A percentile compares a stretch with the other conserved stretches of the same genome.
These are phyloP conservation scores for Clistopyga incitator DNA, from an alignment of 2,888 invertebrate genomes.

Conservation along the genomic window DNA sequence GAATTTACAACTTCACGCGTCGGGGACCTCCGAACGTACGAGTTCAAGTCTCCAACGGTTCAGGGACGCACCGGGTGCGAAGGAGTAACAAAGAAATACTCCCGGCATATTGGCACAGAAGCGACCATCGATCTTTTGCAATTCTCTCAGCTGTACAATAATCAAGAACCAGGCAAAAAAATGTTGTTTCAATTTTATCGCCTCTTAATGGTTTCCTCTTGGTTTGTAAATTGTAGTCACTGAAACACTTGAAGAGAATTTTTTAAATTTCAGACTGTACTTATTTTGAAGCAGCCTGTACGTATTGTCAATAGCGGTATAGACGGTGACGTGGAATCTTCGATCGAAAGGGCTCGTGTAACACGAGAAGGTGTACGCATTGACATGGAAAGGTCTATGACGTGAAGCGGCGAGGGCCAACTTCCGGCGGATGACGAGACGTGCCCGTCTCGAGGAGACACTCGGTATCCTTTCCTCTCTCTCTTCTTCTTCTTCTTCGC, in stretches of 20 bases:
- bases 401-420: conserved; percentile 63
- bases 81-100: conserved; percentile 13
- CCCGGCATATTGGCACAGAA: conserved; percentile 7
- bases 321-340: not conserved
- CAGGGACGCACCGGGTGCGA: conserved; percentile 36
- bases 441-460: conserved; percentile 60
- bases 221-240: no score
- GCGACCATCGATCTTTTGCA: not conserved
- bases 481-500: conserved; percentile 27
- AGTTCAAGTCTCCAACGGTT: conserved; percentile 7
- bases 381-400: conserved; percentile 64
- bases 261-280: not conserved
- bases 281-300: not conserved
- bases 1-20: conserved; percentile 63
- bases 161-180: no score
- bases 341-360: conserved; percentile 48
- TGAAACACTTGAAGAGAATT: no score
- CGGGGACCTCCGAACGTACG: conserved; percentile 19
- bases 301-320: not conserved
- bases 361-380: conserved; percentile 64
- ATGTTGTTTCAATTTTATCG: no score
- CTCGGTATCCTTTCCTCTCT: conserved; percentile 6
- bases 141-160: not conserved
- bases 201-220: no score
- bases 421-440: conserved; percentile 67